Evolutionary conservation across 2,113 vertebrate genomes (phyloP).

Genomic region (Smithornis capensis): DNA sequence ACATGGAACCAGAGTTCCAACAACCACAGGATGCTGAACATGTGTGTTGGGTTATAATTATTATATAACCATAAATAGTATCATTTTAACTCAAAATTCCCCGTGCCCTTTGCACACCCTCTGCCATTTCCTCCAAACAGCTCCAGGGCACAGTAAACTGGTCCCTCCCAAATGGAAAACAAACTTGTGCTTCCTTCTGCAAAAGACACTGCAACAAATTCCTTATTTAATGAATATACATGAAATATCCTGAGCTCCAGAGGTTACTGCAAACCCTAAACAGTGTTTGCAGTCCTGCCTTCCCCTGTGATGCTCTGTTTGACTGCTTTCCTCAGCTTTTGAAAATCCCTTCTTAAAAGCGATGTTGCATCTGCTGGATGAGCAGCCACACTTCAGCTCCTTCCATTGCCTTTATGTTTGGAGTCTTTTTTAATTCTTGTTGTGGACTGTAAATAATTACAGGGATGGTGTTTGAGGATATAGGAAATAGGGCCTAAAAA

Average conservation of each 20-base stretch:
- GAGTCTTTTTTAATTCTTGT: not conserved
- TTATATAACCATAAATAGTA: not conserved
- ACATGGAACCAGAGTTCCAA: rapidly evolving
- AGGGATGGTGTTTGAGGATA: not conserved
- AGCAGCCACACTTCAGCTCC: not conserved
- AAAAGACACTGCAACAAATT: not conserved
- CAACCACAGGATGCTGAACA: not conserved
- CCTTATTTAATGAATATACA: not conserved
- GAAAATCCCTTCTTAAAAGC: not conserved
- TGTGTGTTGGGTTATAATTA: not conserved
- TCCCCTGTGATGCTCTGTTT: not conserved
- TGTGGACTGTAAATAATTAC: rapidly evolving
- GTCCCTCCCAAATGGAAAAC: not conserved
- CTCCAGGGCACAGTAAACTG: not conserved
- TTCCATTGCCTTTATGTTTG: not conserved
- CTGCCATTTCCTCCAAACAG: not conserved
- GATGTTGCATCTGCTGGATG: not conserved
- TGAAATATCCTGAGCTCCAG: not conserved
- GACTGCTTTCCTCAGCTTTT: not conserved
- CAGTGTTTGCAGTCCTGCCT: not conserved
- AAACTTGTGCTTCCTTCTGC: not conserved
- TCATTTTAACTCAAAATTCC: not conserved
- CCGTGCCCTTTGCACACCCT: not conserved
- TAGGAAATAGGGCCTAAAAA: not conserved
- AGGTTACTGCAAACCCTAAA: not conserved